phyloP scores from a whole-genome alignment of 2,113 vertebrate genomes.

The Phaetusa simplex region DNA sequence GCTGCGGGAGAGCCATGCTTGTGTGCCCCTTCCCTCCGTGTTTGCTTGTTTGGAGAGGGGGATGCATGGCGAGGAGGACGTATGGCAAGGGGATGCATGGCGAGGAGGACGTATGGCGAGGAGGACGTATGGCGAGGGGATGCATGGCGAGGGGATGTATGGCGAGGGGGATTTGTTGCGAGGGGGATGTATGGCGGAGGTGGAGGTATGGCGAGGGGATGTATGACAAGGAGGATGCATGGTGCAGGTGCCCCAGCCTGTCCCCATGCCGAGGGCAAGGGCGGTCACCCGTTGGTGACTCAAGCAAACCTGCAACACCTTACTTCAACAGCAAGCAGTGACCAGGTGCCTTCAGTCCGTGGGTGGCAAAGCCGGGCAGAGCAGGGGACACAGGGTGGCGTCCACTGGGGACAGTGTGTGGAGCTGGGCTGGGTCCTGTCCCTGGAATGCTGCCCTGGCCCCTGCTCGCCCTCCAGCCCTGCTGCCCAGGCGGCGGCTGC shows the following conservation, averaged over 20 bases:
- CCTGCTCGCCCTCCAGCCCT: not conserved
- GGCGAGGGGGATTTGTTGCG: fast-evolving
- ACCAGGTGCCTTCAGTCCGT: not conserved
- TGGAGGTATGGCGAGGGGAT: not conserved
- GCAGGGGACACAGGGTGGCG: not conserved
- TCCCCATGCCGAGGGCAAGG: not conserved
- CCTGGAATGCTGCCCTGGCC: not conserved
- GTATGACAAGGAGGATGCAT: not conserved
- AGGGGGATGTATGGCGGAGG: not conserved
- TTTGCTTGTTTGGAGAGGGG: not conserved
- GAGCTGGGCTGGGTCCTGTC: not conserved
- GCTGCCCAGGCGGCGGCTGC: not conserved
- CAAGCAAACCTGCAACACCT: not conserved
- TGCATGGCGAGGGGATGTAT: not conserved
- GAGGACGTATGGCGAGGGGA: no score
- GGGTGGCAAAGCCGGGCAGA: not conserved
- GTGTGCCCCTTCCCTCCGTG: fast-evolving
- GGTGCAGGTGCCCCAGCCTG: not conserved
- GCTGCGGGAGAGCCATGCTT: fast-evolving
- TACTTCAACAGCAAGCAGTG: not conserved
- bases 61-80: not conserved
- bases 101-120: not conserved
- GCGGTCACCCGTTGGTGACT: fast-evolving
- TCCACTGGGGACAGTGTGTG: not conserved
- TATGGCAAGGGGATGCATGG: not conserved